Evolutionary conservation across 64 coral and sea anemone species (phyloP).

Genomic region (Montipora efflorescens): DNA sequence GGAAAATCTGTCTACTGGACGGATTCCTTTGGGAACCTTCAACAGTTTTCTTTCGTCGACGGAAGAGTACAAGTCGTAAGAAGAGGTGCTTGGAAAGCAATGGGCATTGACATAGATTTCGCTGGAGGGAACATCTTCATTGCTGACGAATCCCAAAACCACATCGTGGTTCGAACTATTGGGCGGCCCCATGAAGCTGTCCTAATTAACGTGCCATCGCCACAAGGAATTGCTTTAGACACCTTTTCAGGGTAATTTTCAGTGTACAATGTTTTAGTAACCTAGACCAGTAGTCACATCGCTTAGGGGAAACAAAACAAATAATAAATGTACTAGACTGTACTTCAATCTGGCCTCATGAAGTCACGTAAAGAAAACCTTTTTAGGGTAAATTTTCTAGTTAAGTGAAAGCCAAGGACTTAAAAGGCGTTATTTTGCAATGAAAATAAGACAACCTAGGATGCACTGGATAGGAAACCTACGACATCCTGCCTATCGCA

Average conservation of each 20-base stretch:
- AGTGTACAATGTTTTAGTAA: no score
- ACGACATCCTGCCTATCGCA: no score
- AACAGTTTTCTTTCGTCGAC: constrained; percentile 10
- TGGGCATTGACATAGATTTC: constrained; percentile 18
- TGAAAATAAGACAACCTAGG: no score
- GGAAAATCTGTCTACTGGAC: constrained; percentile 46
- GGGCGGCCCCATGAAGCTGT: not conserved
- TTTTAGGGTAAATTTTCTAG: no score
- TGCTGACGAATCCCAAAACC: not conserved
- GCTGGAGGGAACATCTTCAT: constrained; percentile 59
- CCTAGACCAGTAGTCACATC: no score
- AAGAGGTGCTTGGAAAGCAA: not conserved
- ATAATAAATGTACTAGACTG: no score
- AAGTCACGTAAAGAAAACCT: no score
- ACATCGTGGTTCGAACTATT: constrained; percentile 38
- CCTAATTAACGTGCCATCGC: constrained; percentile 5
- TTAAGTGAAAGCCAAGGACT: no score
- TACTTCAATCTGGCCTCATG: no score
- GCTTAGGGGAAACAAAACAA: no score
- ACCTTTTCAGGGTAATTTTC: not conserved
- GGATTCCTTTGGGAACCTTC: not conserved
- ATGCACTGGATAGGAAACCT: no score
- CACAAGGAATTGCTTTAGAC: constrained; percentile 45
- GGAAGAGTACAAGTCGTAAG: not conserved
- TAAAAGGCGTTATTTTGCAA: no score